phyloP scores from a whole-genome alignment of 2,888 invertebrate species.

The Nasonovia ribisnigri region DNA sequence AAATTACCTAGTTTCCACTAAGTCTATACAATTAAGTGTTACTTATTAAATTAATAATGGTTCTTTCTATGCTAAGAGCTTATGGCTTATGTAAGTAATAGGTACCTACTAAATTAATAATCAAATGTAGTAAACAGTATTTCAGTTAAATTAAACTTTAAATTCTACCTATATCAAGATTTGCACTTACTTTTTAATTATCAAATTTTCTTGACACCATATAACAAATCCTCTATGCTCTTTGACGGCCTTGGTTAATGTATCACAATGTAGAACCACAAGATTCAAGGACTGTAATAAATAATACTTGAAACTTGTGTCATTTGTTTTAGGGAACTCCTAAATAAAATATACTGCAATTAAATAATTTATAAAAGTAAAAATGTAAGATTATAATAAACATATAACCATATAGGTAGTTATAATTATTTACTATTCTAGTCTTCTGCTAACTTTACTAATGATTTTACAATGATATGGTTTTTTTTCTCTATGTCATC shows the following conservation, averaged over 20 bases:
- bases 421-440: neutral
- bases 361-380: neutral
- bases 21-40: too few relatives aligned
- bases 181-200: constrained; percentile 86
- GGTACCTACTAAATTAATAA: neutral
- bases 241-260: constrained; percentile 85
- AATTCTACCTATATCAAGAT: neutral
- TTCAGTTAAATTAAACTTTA: neutral
- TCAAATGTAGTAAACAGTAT: neutral
- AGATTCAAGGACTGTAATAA: constrained; percentile 92
- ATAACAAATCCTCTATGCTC: constrained; percentile 94
- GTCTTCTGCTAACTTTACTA: neutral
- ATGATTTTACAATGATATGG: too few relatives aligned
- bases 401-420: neutral
- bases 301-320: constrained; percentile 94
- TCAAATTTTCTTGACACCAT: constrained; percentile 94
- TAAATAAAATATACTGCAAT: constrained; percentile 69
- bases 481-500: too few relatives aligned
- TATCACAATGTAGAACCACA: constrained; percentile 92
- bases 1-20: too few relatives aligned
- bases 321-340: constrained; percentile 85
- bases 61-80: neutral
- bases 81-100: too few relatives aligned
- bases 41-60: neutral
- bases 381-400: neutral